Base-by-base conservation (phyloP, 92 coral and sea anemone genomes). In the Actinernus sp. region DNA sequence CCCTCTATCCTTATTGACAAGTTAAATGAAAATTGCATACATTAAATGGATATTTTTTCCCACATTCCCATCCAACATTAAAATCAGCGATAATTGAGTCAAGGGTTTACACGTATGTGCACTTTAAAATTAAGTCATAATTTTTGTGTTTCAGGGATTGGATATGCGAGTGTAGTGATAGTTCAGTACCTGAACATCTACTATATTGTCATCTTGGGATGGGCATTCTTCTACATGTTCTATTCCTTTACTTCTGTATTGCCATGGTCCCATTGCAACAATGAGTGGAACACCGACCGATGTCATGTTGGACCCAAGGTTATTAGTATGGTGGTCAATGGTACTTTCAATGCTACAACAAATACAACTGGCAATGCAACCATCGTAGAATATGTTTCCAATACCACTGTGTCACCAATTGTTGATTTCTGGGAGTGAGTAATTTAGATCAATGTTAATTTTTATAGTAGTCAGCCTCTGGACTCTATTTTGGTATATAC, bases 401-500 rank as follows among this genome's bases (percentile, higher is more conserved):
- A 48, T 14, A 25, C 49, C 19, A 82, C 60, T 30, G 75, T 74
- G 29, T 81, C 88, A 8, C 75, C 97, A 38, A 90, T 83, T 40
- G 75, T 79, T 62, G 97, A 90, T 39, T 90, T 86, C 36, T 90
- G 92, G 92, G 88, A 86, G 97, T 90, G 86, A 86, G 92, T 73
- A 14, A 24, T n/a, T n/a, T n/a, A n/a, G n/a, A n/a, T n/a, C n/a
- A n/a, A n/a, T n/a, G n/a, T n/a, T n/a, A n/a, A n/a, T n/a, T n/a
- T n/a, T n/a, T n/a, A n/a, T n/a, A n/a, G n/a, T n/a, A n/a, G n/a
- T n/a, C n/a, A n/a, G n/a, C n/a, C n/a, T n/a, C n/a, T n/a, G n/a
- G n/a, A n/a, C n/a, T n/a, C n/a, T n/a, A n/a, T n/a, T n/a, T n/a
- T n/a, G n/a, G n/a, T n/a, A n/a, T n/a, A n/a, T n/a, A n/a, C n/a